Percentiles rank a stretch among this genome's conserved stretches.
phyloP scores from a whole-genome alignment of 2,888 invertebrate species.

The Nymphalis polychloros region DNA sequence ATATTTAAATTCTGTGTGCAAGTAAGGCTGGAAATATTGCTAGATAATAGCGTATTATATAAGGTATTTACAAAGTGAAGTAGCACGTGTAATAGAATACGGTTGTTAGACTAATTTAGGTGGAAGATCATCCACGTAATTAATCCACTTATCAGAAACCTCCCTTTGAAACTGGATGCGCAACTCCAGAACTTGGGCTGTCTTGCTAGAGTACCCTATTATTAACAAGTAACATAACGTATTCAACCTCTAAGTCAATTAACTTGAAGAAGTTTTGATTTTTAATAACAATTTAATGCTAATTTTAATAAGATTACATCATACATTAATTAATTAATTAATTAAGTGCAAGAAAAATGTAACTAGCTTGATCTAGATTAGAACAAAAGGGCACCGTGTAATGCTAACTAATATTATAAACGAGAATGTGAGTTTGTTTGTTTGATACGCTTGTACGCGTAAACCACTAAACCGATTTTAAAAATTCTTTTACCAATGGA shows the following conservation, averaged over 20 bases:
- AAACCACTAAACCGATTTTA: too few relatives aligned
- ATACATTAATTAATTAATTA: too few relatives aligned
- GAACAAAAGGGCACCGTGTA: too few relatives aligned
- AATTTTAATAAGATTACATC: too few relatives aligned
- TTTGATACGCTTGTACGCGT: too few relatives aligned
- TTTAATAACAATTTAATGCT: not conserved
- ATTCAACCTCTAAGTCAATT: constrained; percentile 20
- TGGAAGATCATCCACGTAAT: constrained; percentile 74
- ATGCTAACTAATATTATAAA: too few relatives aligned
- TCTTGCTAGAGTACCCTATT: constrained; percentile 29
- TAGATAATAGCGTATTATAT: not conserved
- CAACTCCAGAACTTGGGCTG: constrained; percentile 43
- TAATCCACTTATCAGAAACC: constrained; percentile 73
- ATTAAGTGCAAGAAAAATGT: too few relatives aligned
- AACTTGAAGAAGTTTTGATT: constrained; percentile 16
- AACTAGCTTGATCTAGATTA: too few relatives aligned
- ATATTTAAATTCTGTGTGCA: not conserved
- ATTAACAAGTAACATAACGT: constrained; percentile 18
- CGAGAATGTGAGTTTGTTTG: too few relatives aligned
- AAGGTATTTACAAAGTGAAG: constrained; percentile 33
- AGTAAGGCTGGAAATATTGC: not conserved
- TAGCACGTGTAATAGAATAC: constrained; percentile 55
- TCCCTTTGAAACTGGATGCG: constrained; percentile 67
- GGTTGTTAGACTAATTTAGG: constrained; percentile 71
- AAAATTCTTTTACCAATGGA: too few relatives aligned